Evolutionary conservation across 2,888 invertebrate species (phyloP).

Genomic region (Cantharis flavilabris): DNA sequence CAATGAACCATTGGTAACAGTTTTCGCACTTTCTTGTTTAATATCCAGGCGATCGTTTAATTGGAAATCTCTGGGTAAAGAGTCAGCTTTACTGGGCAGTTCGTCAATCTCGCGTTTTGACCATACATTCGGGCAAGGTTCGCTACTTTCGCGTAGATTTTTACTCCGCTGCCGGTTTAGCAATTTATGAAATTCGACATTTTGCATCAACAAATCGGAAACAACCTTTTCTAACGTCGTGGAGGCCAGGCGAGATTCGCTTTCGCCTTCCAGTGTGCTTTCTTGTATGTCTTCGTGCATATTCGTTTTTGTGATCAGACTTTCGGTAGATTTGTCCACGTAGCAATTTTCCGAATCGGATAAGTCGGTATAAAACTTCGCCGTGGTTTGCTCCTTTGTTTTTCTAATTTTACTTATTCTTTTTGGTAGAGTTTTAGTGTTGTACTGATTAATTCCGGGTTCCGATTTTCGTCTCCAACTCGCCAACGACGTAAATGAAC

Average conservation of each 20-base stretch:
- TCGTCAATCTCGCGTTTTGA: conserved; percentile 69
- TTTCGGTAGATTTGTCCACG: conserved; percentile 64
- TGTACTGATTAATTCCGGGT: conserved; percentile 66
- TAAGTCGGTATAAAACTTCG: conserved; percentile 71
- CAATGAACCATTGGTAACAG: conserved; percentile 6
- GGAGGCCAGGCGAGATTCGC: conserved; percentile 36
- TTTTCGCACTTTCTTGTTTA: conserved; percentile 46
- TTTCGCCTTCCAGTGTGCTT: conserved; percentile 50
- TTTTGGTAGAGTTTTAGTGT: conserved; percentile 71
- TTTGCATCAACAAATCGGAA: conserved; percentile 80
- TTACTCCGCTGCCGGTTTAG: conserved; percentile 71
- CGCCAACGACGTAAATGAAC: conserved; percentile 62
- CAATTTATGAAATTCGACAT: conserved; percentile 79
- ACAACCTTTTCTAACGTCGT: conserved; percentile 78
- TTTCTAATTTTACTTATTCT: conserved; percentile 73
- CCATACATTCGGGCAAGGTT: conserved; percentile 59
- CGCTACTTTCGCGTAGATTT: conserved; percentile 50
- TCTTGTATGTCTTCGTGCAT: conserved; percentile 42
- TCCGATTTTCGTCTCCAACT: conserved; percentile 76
- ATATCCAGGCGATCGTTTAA: conserved; percentile 60
- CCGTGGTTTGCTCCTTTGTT: conserved; percentile 62
- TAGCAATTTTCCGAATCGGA: conserved; percentile 64
- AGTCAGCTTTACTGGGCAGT: conserved; percentile 75
- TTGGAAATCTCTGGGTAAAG: conserved; percentile 79
- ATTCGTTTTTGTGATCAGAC: conserved; percentile 53